Base-by-base conservation (phyloP, 2,797 vertebrate species). In the Muscicapa striata region DNA sequence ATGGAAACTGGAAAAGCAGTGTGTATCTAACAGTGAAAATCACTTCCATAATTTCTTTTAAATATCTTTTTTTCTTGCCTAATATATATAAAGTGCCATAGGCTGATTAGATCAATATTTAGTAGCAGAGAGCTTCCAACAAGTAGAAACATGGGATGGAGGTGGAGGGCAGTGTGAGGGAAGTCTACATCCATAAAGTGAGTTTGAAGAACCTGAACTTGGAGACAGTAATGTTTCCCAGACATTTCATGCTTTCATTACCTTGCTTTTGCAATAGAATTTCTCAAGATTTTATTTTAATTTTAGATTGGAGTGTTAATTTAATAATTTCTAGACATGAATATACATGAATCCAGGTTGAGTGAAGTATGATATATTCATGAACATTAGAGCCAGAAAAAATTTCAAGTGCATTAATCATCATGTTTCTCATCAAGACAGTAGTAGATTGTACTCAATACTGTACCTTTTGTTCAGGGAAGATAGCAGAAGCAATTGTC, bases 81-180 rank as follows among this genome's bases (percentile, higher is more conserved):
- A 30, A 40, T 74, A 21, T 23, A n/a, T 34, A 6, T 30, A 46
- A 70, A 51, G 2, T 13, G 2, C 6, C 13, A 26, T 57, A 43
- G 15, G 13, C 8, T 69, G 40, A 36, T 81, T 36, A 59, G 29
- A 49, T 66, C 36, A 62, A 13, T 21, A 27, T 62, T 76, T 84
- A 26, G 9, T 32, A 73, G 17, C 15, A 45, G 15, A 76, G 15
- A 76, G 9, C 3, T 73, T 80, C 13, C 27, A 64, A 34, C 6
- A 32, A 26, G 3, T 10, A 29, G 36, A 57, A 77, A 77, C 30
- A 3, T 0, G 7, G 17, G 5, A 11, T 0, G 0, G 24, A 36
- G 12, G 6, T 3, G 1, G 6, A 20, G 7, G 6, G 9, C 6
- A 27, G 17, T 1, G 0, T 34, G 13, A 32, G 15, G 19, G 9